Base-by-base conservation (phyloP, 2,797 vertebrate genomes). In the Hyperoplus lanceolatus region DNA sequence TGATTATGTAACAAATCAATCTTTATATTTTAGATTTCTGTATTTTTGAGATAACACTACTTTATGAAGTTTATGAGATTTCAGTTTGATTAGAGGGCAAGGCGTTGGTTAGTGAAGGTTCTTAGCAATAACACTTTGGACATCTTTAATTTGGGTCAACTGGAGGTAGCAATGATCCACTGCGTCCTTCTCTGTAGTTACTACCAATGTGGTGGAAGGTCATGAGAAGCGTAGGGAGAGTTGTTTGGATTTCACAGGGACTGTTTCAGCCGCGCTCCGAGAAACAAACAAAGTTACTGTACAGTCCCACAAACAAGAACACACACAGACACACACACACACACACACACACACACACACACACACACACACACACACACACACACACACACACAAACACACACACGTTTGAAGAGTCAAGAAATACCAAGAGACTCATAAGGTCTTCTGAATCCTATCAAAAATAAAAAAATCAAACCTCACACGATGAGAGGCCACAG, bases 121-220 rank as follows among this genome's bases (percentile, higher is more conserved):
- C 86, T 29, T 51, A 84, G 70, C 88, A 83, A 84, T 75, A 89
- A 89, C 87, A 82, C 80, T 56, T 78, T 21, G 79, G 83, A 75
- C 85, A 82, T 87, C 88, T 89, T 86, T 92, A 89, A 90, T 90
- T 89, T 83, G 79, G 87, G 89, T 83, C 79, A 89, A 87, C 74
- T 89, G 75, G 74, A 91, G 82, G 75, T 87, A 83, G 79, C 76
- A 79, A 85, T 87, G 75, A 89, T 86, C 87, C 84, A 74, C 71
- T 65, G 54, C 66, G 60, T 61, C 73, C 60, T 53, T 73, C 83
- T 87, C 89, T 89, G 80, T 91, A 87, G 85, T 93, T 91, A 91
- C 48, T 81, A 60, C 55, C 77, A 88, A 78, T 82, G 88, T 87
- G 87, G 87, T 74, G 68, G 71, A 88, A 88, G 81, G 87, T 92